Evolutionary conservation across 2,113 vertebrate species (phyloP).

Genomic region (Eptesicus fuscus): DNA sequence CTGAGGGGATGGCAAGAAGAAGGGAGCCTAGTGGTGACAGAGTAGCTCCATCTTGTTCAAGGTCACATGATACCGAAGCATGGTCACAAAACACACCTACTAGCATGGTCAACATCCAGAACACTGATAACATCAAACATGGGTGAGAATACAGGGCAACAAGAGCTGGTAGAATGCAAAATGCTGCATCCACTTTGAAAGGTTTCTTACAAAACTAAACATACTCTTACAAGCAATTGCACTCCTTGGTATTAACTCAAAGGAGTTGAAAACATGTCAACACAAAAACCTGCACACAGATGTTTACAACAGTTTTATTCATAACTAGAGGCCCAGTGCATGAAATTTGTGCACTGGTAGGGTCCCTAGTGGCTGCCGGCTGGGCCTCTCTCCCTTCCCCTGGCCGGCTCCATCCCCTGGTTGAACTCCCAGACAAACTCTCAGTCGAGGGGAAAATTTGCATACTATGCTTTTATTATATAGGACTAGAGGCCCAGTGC

Average conservation of each 20-base stretch:
- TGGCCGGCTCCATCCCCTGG: no score
- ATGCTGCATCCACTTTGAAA: not conserved
- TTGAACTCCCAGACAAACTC: no score
- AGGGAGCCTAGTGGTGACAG: not conserved
- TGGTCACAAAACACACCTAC: not conserved
- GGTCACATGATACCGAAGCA: not conserved
- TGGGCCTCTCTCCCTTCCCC: no score
- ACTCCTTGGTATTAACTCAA: not conserved
- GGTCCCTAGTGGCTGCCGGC: no score
- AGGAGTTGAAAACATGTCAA: not conserved
- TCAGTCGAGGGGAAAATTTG: no score
- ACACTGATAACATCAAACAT: not conserved
- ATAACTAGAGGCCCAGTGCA: no score
- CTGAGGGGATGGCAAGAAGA: not conserved
- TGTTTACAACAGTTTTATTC: not conserved
- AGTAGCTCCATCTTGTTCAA: not conserved
- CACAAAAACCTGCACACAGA: not conserved
- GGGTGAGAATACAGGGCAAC: not conserved
- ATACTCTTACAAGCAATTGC: not conserved
- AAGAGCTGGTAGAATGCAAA: not conserved
- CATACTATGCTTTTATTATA: no score
- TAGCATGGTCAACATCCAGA: not conserved
- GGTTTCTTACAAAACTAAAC: not conserved
- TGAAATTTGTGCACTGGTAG: no score
- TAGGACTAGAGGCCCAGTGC: no score